Base-by-base conservation (phyloP, 1,140 invertebrate species). In the Achatina immaculata region DNA sequence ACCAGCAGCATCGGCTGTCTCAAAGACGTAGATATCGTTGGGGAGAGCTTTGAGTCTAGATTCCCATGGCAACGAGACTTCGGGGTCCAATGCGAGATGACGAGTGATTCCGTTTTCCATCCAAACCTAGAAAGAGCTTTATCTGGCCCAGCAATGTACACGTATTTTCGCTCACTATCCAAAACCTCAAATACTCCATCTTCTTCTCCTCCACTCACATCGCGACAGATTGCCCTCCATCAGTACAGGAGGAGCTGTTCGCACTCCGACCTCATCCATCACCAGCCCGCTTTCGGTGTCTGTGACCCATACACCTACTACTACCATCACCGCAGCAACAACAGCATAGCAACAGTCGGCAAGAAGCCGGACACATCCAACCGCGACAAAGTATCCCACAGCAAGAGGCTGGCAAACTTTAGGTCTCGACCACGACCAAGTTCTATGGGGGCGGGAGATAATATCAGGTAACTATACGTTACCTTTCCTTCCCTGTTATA, bases 51-150 rank as follows among this genome's bases (percentile, higher is more conserved):
- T 36, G 87, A 87, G 38, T 88, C 87, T 6, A 81, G 89, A 16
- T 91, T 88, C 72, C 90, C 90, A 14, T 91, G 90, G 90, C 90
- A 91, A 83, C 80, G 89, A 19, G 90, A 91, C 84, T 89, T 87
- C 21, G 87, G 88, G 3, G 84, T 90, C 19, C 90, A 91, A 82
- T 91, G 90, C 69, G 80, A 82, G 65, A 79, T 85, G 7, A 28
- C 19, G 38, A 19, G 38, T 81, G 65, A 78, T 19, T 42, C 28
- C 21, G 38, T 1, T 36, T 45, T 40, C 38, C 58, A 78, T 42
- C 58, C 24, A 0, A 31, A 38, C 21, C 36, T 78, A 43, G 24
- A 78, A 3, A 31, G 78, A 42, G 43, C 78, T n/a, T 58, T 42
- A 16, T 80, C 78, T 24, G 68, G 78, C 9, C 78, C 78, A 3